These are phyloP conservation scores for Acomys russatus DNA, from an alignment of 2,797 vertebrate genomes.

Conservation along the genomic window DNA sequence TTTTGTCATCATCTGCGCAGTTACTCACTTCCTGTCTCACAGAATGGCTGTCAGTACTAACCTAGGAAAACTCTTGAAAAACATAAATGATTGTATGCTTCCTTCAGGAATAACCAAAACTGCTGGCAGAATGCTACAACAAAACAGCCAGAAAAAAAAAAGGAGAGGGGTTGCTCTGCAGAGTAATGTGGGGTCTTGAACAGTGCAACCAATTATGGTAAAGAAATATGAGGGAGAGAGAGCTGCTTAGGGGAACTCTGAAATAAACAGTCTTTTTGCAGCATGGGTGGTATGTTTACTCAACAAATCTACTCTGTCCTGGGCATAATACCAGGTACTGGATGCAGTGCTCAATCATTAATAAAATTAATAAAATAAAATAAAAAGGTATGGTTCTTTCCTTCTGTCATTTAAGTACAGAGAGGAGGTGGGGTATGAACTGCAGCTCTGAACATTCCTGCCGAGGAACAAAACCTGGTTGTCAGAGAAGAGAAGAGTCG, in stretches of 20 bases:
- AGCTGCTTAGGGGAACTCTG: not conserved
- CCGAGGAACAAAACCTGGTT: not conserved
- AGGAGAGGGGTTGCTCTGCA: not conserved
- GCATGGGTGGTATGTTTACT: slow-evolving; percentile 40
- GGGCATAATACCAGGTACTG: not conserved
- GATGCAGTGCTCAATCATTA: not conserved
- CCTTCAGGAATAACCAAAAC: not conserved
- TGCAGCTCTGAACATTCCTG: not conserved
- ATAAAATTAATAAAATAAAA: not conserved
- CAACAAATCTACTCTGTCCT: not conserved
- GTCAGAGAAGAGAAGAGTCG: not conserved
- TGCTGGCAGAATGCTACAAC: not conserved
- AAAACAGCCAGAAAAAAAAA: not conserved
- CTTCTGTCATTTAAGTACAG: not conserved
- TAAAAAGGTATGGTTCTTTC: not conserved
- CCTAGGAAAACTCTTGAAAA: slow-evolving; percentile 6
- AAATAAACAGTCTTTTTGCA: not conserved
- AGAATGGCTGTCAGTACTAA: not conserved
- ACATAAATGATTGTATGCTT: not conserved
- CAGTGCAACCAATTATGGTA: not conserved
- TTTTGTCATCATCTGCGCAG: not conserved
- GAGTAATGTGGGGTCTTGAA: not conserved
- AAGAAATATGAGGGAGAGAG: not conserved
- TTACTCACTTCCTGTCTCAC: not conserved
- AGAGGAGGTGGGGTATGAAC: not conserved